Base-by-base conservation (phyloP, 2,888 invertebrate species). In the Fragum whitleyi region DNA sequence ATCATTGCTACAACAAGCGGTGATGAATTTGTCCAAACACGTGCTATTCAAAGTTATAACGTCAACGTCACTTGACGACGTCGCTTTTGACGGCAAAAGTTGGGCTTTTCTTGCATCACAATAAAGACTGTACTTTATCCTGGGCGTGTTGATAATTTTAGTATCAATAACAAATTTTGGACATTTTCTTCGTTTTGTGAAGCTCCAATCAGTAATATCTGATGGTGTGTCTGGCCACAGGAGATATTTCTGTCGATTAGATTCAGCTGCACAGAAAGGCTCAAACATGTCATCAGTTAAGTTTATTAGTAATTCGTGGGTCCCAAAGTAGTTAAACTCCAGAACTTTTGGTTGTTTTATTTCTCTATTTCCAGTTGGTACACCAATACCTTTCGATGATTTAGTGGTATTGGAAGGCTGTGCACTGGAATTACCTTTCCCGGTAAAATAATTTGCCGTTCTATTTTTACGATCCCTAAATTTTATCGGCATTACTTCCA, bases 1-100 rank as follows among this genome's bases (percentile, higher is more conserved):
- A 19, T 73, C 67, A 47, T 67, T 71, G 26, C 62, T 75, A 47
- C 70, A 74, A 39, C 85, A 85, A 16, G 65, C 57, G 39, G 47
- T 26, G 7, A 77, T 78, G 62, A 73, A 81, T 14, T n/a, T 62
- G 36, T 74, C 68, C 14, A 85, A 68, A 39, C 85, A 85, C 28
- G 69, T 55, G 28, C 65, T 61, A 11, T 67, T 51, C 19, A 77
- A 74, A 16, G 57, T 51, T 28, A 84, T 51, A 2, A 57, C 39
- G 11, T 39, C 23, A 28, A 72, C 39, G 23, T 72, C 71, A 21
- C 19, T 32, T 11, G 71, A 42, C 9, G 39, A 42, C 36, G 19
- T 72, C 21, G 71, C 23, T 26, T 21, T 19, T 19, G 59, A 39
- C n/a, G 23, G 53, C n/a, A 36, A 1, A 6, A 72, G 19, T 23